Conservation (phyloP, 1,140 invertebrate species). For the Sesamia nonagrioides region DNA sequence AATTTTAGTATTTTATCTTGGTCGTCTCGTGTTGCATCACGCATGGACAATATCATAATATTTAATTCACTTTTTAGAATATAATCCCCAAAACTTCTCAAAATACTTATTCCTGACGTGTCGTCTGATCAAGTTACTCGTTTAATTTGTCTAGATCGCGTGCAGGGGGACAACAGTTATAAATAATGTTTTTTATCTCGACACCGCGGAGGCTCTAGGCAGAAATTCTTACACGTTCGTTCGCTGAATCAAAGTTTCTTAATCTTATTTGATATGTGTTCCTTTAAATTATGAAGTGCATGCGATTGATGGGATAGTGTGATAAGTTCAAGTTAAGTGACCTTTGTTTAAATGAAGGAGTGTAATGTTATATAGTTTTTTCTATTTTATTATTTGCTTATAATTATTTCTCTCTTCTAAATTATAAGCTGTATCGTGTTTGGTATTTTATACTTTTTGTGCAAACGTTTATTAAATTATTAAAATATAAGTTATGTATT, state of each 20-base stretch:
- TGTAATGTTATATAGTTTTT: not conserved
- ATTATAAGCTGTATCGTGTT: not conserved
- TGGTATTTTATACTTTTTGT: not conserved
- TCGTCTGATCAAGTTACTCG: constrained; percentile 71
- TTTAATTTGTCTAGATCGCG: constrained; percentile 85
- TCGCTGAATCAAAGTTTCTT: constrained; percentile 74
- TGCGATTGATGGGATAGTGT: constrained; percentile 38
- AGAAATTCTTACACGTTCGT: constrained; percentile 81
- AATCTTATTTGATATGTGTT: constrained; percentile 64
- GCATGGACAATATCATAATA: constrained; percentile 44
- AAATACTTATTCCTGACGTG: constrained; percentile 54
- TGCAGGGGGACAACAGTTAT: constrained; percentile 74
- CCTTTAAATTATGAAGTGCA: constrained; percentile 48
- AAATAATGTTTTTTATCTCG: constrained; percentile 84
- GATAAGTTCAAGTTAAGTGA: constrained; percentile 36
- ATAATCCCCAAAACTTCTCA: constrained; percentile 52
- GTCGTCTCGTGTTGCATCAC: constrained; percentile 50
- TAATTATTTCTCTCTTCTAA: not conserved
- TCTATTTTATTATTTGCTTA: not conserved
- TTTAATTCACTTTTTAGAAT: constrained; percentile 55
- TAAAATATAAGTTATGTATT: not conserved
- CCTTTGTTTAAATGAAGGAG: not conserved
- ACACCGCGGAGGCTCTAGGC: constrained; percentile 66
- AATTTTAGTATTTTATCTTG: constrained; percentile 35
- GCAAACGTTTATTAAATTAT: not conserved